Conservation (phyloP, 2,113 vertebrate genomes). For the Pseudopodoces humilis region DNA sequence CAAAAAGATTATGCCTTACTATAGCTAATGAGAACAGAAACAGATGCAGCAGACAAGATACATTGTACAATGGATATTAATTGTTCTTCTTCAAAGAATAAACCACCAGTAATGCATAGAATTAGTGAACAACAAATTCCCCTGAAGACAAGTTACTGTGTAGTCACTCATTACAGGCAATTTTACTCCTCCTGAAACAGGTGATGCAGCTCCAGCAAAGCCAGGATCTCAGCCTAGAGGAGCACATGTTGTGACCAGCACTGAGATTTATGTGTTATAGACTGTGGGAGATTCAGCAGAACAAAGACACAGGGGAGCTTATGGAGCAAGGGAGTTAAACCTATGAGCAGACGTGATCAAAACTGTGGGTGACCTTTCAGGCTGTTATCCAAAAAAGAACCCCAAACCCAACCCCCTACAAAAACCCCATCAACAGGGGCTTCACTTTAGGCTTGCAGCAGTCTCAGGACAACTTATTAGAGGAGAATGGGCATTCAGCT, state of each 20-base stretch:
- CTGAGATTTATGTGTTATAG: not conserved
- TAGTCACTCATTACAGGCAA: not conserved
- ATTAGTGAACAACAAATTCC: conserved; percentile 44
- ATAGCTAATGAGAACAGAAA: conserved; percentile 25
- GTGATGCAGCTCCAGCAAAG: not conserved
- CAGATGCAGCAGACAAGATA: conserved; percentile 35
- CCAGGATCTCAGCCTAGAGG: not conserved
- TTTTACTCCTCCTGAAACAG: not conserved
- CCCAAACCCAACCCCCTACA: not conserved
- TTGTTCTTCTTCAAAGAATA: conserved; percentile 25
- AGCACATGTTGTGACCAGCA: not conserved
- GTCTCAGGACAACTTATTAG: not conserved
- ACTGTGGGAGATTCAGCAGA: not conserved
- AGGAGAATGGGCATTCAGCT: not conserved
- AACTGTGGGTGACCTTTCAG: not conserved
- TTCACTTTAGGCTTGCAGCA: not conserved
- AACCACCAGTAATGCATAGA: conserved; percentile 30
- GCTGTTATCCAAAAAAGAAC: not conserved
- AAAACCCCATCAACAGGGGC: not conserved
- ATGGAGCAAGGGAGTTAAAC: not conserved
- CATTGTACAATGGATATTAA: conserved; percentile 35
- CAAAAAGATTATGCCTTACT: conserved; percentile 8
- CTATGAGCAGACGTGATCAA: not conserved
- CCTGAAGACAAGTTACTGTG: conserved; percentile 1
- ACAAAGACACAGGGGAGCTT: not conserved